phyloP scores from a whole-genome alignment of 2,888 invertebrate species.

The Drosophila anomelani region DNA sequence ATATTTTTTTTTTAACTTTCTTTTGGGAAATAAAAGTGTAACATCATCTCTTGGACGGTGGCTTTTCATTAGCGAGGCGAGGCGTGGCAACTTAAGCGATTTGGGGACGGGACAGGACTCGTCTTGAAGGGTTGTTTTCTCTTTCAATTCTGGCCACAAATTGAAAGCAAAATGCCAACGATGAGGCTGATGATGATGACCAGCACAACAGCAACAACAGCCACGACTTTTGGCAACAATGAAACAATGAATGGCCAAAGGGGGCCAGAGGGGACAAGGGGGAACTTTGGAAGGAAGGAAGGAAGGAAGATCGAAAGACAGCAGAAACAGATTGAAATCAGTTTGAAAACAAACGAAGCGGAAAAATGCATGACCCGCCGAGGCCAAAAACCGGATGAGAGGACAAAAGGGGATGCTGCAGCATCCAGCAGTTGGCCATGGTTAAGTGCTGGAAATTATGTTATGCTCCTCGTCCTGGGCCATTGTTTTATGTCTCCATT shows the following conservation, averaged over 20 bases:
- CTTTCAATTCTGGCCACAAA: slow-evolving; percentile 63
- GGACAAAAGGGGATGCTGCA: neutral
- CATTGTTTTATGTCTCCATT: slow-evolving; percentile 60
- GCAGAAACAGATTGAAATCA: slow-evolving; percentile 81
- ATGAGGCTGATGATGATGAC: slow-evolving; percentile 57
- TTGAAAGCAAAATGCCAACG: slow-evolving; percentile 72
- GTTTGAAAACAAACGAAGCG: slow-evolving; percentile 80
- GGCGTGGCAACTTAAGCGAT: slow-evolving; percentile 52
- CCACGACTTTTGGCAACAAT: slow-evolving; percentile 72
- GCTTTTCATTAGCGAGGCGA: slow-evolving; percentile 54
- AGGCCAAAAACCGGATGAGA: slow-evolving; percentile 33
- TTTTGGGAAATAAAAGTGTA: slow-evolving; percentile 1
- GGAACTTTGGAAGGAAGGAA: slow-evolving; percentile 17
- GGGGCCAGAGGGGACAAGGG: slow-evolving; percentile 1
- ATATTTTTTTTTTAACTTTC: neutral
- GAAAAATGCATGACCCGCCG: slow-evolving; percentile 73
- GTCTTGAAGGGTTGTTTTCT: slow-evolving; percentile 41
- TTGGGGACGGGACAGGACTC: slow-evolving; percentile 3
- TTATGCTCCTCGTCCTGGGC: slow-evolving; percentile 44
- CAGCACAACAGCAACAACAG: slow-evolving; percentile 31
- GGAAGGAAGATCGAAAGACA: slow-evolving; percentile 60
- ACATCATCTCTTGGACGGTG: slow-evolving; percentile 18
- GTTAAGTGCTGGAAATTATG: slow-evolving; percentile 62
- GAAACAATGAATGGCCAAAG: slow-evolving; percentile 56
- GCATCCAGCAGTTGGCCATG: slow-evolving; percentile 43